Conservation (phyloP, 2,113 vertebrate species). For the Brachypodius melanocephalos region DNA sequence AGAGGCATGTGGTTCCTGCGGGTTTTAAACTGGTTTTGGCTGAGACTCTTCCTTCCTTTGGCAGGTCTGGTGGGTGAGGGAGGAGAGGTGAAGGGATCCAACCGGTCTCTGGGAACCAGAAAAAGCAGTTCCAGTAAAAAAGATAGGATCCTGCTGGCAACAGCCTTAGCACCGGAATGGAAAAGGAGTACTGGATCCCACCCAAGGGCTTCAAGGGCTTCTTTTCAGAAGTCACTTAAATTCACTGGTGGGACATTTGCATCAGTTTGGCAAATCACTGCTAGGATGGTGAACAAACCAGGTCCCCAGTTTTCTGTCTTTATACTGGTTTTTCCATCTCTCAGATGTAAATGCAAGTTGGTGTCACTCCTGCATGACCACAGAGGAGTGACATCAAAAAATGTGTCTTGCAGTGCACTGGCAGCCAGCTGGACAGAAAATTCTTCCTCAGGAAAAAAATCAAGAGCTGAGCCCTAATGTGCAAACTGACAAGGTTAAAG, state of each 20-base stretch:
- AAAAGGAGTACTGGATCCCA: neutral
- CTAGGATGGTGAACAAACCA: neutral
- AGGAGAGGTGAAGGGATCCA: neutral
- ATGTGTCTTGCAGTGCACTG: fast-evolving
- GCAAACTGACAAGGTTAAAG: neutral
- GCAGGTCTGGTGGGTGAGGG: neutral
- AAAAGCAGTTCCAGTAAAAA: conserved; percentile 28
- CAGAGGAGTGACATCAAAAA: neutral
- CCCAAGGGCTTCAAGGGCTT: neutral
- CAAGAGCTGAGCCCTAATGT: neutral
- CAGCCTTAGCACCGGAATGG: neutral
- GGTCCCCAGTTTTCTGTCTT: neutral
- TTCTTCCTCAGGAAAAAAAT: fast-evolving
- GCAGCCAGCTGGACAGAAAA: neutral
- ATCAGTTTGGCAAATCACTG: neutral
- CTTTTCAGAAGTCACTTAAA: neutral
- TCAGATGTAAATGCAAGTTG: neutral
- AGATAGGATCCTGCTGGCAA: neutral
- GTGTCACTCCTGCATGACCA: fast-evolving
- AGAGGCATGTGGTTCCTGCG: neutral
- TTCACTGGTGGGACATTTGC: neutral
- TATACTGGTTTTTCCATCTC: neutral
- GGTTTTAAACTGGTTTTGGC: conserved; percentile 9
- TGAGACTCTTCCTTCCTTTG: neutral
- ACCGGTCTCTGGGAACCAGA: conserved; percentile 32